phyloP scores from a whole-genome alignment of 1,140 invertebrate species.

The Caenorhabditis brenneri region DNA sequence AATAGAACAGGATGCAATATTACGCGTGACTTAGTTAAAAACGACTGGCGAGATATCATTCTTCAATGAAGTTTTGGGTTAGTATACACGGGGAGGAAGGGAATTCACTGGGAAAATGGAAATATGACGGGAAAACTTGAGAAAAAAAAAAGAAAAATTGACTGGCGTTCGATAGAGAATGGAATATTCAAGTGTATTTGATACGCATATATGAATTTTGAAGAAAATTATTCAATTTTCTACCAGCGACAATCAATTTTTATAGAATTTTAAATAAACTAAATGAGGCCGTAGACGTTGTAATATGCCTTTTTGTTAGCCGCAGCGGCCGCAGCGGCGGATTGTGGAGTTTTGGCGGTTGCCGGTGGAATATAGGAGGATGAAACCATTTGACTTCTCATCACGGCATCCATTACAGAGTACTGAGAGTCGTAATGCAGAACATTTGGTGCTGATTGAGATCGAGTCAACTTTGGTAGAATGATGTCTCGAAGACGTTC shows the following conservation, averaged over 20 bases:
- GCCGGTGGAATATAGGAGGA: neutral
- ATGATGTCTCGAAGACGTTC: conserved; percentile 31
- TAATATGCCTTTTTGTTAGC: conserved; percentile 28
- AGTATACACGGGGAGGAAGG: neutral
- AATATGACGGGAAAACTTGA: neutral
- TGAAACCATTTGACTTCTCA: conserved; percentile 24
- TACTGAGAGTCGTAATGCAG: conserved; percentile 20
- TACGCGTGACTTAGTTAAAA: neutral
- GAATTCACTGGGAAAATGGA: neutral
- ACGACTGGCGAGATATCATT: neutral
- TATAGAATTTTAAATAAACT: neutral
- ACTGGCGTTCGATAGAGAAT: neutral
- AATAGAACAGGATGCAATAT: conserved; percentile 21
- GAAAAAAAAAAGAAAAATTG: neutral
- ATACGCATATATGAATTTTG: neutral
- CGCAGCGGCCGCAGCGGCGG: neutral
- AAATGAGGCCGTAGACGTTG: conserved; percentile 18
- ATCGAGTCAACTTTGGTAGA: conserved; percentile 45
- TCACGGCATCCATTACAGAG: conserved; percentile 29
- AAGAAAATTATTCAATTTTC: neutral
- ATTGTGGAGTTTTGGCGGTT: conserved; percentile 16
- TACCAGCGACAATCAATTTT: too few species aligned
- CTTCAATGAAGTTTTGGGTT: conserved; percentile 8
- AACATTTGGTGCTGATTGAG: conserved; percentile 37
- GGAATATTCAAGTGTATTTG: neutral